phyloP scores from a whole-genome alignment of 2,113 vertebrate genomes.

The Cebus imitator region DNA sequence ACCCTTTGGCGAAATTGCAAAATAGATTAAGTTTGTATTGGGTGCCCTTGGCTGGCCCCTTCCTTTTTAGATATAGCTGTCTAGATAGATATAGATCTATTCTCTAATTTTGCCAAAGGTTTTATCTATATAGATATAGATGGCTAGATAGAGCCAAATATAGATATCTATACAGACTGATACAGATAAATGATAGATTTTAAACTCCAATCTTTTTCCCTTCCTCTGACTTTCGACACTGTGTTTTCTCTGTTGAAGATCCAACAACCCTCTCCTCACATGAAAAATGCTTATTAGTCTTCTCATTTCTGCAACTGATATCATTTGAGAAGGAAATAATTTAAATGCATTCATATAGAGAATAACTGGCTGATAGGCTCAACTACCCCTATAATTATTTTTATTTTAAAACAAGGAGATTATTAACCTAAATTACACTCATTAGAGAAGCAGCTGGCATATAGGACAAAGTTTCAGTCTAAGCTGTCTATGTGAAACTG shows the following conservation, averaged over 20 bases:
- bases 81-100: not conserved
- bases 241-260: conserved; percentile 24
- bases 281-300: conserved; percentile 41
- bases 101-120: no score
- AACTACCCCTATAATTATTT: conserved; percentile 74
- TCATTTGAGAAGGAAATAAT: conserved; percentile 71
- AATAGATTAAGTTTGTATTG: not conserved
- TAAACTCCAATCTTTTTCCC: not conserved
- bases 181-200: not conserved
- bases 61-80: not conserved
- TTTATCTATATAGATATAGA: no score
- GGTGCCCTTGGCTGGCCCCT: accelerated
- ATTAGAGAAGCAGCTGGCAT: conserved; percentile 72
- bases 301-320: conserved; percentile 64
- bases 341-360: conserved; percentile 75
- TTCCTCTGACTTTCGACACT: conserved; percentile 20
- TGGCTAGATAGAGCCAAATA: no score
- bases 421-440: conserved; percentile 77
- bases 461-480: conserved; percentile 36
- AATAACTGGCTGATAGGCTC: conserved; percentile 74
- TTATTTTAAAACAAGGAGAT: conserved; percentile 77
- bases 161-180: no score
- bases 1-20: not conserved
- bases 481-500: conserved; percentile 14
- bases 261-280: not conserved